Evolutionary conservation across 2,797 vertebrate genomes (phyloP), one percentile per base, ranked within the genome.

Genomic region (Acrocephalus scirpaceus): DNA sequence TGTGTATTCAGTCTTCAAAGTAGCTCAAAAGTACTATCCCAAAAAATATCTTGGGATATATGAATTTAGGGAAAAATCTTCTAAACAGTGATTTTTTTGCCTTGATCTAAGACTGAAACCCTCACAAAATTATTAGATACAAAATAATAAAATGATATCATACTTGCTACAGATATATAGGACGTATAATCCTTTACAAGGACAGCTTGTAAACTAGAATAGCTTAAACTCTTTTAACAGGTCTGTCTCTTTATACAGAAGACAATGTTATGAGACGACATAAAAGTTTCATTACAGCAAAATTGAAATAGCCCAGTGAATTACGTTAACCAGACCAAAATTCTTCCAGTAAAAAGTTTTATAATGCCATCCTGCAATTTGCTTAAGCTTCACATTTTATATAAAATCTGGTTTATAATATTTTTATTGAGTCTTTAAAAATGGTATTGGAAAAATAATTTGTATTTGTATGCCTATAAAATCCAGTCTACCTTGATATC

Each of bases 331-430:
- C 75, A 91, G 29, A n/a, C 34, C 3, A 51, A 90, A 88, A n/a
- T 64, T 88, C 10, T 75, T 93, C 44, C 23, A 73, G 45, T 90
- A 80, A 90, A 86, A 95, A 66, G 1, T 45, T 95, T 92, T 93
- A 86, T 75, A 90, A 86, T 42, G 69, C 16, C 34, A 91, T 50
- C 23, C 16, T 70, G 26, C 12, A 51, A 82, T 65, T 93, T 53
- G 4, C 13, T 82, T 89, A 87, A 95, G 18, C 25, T 19, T 80
- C 16, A 51, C 21, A 53, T 91, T 88, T 91, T 48, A 62, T 44
- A 69, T 40, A 83, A 91, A 94, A 89, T 44, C 15, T 83, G 26
- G 42, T 85, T 92, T 65, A 72, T 22, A 7, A 8, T 12, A 51
- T 42, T 77, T 81, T 79, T 56, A 75, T 51, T 45, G 22, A 62